Percentiles rank a stretch among this genome's conserved stretches.
phyloP scores from a whole-genome alignment of 2,888 invertebrate species.

The Volucella inflata region DNA sequence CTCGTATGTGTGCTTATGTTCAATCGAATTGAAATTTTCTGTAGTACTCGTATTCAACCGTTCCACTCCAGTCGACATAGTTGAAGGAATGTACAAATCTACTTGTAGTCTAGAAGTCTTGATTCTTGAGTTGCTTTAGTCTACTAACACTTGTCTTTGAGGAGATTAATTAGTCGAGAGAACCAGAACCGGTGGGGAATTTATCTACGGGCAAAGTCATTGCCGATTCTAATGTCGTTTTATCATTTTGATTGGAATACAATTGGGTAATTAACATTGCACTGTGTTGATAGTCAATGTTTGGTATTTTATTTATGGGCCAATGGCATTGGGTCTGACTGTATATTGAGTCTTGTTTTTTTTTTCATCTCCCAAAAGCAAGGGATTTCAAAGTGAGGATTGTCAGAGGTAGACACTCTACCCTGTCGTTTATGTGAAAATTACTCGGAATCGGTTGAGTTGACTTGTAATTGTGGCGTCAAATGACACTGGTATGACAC shows the following conservation, averaged over 20 bases:
- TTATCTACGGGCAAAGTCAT: constrained; percentile 73
- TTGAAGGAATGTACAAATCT: constrained; percentile 60
- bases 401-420: background rate
- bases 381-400: background rate
- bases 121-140: constrained; percentile 17
- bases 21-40: constrained; percentile 41
- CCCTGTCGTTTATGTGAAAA: constrained; percentile 39
- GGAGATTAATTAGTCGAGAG: constrained; percentile 66
- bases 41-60: background rate
- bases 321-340: constrained; percentile 65
- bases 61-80: constrained; percentile 67
- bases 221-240: constrained; percentile 75
- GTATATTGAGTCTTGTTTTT: background rate
- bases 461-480: constrained; percentile 74
- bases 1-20: background rate
- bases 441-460: constrained; percentile 62
- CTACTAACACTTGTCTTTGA: constrained; percentile 65
- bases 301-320: constrained; percentile 72
- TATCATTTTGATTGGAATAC: constrained; percentile 76
- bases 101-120: constrained; percentile 28
- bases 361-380: too few relatives aligned
- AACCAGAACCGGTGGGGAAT: constrained; percentile 59
- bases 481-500: constrained; percentile 67
- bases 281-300: constrained; percentile 69
- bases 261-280: constrained; percentile 76